Conservation (phyloP, 2,888 invertebrate species). For the Scrobipalpa atriplicella region DNA sequence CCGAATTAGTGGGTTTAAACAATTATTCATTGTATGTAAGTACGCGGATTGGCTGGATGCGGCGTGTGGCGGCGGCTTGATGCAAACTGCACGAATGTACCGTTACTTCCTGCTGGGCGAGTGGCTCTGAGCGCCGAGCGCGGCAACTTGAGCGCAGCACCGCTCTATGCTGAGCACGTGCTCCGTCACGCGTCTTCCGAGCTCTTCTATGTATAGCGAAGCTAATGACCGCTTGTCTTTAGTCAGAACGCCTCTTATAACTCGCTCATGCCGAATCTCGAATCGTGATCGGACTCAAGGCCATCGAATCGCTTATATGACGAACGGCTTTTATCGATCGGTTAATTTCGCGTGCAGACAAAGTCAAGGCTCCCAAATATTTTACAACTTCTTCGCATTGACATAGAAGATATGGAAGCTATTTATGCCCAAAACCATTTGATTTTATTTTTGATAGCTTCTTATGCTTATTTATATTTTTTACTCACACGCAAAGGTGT, state of each 20-base stretch:
- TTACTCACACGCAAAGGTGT: slow-evolving; percentile 24
- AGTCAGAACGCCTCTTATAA: slow-evolving; percentile 49
- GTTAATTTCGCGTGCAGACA: slow-evolving; percentile 63
- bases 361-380: slow-evolving; percentile 67
- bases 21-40: slow-evolving; percentile 21
- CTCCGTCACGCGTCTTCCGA: slow-evolving; percentile 39
- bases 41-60: slow-evolving; percentile 2
- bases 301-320: slow-evolving; percentile 72
- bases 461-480: background rate
- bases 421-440: slow-evolving; percentile 20
- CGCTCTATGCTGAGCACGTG: slow-evolving; percentile 37
- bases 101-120: slow-evolving; percentile 40
- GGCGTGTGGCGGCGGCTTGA: slow-evolving; percentile 17
- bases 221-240: slow-evolving; percentile 63
- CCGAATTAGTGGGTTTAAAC: slow-evolving; percentile 17
- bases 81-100: slow-evolving; percentile 33
- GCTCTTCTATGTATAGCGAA: slow-evolving; percentile 46
- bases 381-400: slow-evolving; percentile 28
- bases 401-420: slow-evolving; percentile 11
- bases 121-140: slow-evolving; percentile 19
- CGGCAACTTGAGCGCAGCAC: background rate
- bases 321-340: slow-evolving; percentile 68
- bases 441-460: slow-evolving; percentile 25
- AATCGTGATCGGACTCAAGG: slow-evolving; percentile 68
- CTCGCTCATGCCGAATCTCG: slow-evolving; percentile 56